Evolutionary conservation across 2,113 vertebrate genomes (phyloP).

Genomic region (Aegithalos caudatus): DNA sequence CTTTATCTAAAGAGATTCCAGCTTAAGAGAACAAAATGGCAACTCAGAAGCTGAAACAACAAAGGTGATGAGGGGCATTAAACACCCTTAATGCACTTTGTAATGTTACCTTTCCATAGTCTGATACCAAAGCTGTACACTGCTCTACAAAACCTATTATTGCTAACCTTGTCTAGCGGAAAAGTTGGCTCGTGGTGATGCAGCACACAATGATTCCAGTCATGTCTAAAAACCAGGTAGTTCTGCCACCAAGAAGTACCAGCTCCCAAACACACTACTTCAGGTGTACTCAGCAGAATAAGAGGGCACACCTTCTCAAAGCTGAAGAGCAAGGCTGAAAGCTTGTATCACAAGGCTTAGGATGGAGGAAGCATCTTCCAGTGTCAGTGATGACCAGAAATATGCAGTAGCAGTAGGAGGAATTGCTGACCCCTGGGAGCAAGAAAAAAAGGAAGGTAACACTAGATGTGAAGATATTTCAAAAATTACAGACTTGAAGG

Average conservation of each 20-base stretch:
- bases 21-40: background rate
- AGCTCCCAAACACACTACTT: background rate
- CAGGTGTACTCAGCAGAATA: background rate
- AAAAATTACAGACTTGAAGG: background rate
- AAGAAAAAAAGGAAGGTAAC: background rate
- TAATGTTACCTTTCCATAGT: background rate
- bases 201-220: background rate
- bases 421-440: background rate
- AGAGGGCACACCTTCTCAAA: background rate
- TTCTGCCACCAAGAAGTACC: background rate
- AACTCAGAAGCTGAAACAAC: background rate
- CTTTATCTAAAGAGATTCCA: background rate
- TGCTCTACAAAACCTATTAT: background rate
- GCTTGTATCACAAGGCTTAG: background rate
- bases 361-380: background rate
- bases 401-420: background rate
- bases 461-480: background rate
- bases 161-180: background rate
- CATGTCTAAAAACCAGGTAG: background rate
- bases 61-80: rapidly evolving
- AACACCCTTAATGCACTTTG: background rate
- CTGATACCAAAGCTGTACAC: background rate
- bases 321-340: background rate
- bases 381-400: background rate
- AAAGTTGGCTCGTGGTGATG: background rate